Evolutionary conservation across 2,113 vertebrate genomes (phyloP).

Genomic region (Isichthys henryi): DNA sequence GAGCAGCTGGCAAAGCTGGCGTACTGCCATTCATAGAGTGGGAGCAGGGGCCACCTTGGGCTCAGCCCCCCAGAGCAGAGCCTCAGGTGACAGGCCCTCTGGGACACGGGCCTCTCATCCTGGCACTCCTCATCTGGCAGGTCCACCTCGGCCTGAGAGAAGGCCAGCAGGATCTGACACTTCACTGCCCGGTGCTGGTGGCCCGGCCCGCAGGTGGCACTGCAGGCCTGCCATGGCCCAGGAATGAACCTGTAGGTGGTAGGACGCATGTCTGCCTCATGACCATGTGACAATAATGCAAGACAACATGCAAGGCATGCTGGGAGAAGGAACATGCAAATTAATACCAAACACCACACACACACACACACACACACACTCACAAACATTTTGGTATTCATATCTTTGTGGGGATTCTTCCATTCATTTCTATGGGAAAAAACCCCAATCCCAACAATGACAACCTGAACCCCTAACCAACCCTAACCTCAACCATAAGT

Average conservation of each 20-base stretch:
- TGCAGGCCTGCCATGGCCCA: conserved; percentile 81
- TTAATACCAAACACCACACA: neutral
- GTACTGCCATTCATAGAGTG: conserved; percentile 74
- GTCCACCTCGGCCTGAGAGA: conserved; percentile 76
- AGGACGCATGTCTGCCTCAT: neutral
- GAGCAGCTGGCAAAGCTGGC: conserved; percentile 77
- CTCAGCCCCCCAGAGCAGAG: conserved; percentile 54
- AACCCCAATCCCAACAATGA: too few relatives aligned
- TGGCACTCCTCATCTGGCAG: conserved; percentile 81
- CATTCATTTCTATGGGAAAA: too few relatives aligned
- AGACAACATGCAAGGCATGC: neutral
- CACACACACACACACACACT: neutral
- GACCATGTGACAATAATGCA: neutral
- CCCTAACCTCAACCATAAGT: too few relatives aligned
- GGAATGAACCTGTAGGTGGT: conserved; percentile 67
- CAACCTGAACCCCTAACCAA: too few relatives aligned
- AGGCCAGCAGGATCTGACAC: conserved; percentile 74
- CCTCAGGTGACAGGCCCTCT: conserved; percentile 59
- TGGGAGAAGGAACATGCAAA: neutral
- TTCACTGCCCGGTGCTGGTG: conserved; percentile 67
- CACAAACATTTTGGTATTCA: too few relatives aligned
- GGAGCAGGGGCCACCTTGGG: conserved; percentile 28
- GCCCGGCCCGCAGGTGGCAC: conserved; percentile 70
- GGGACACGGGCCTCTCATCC: conserved; percentile 49
- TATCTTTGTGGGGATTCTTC: too few relatives aligned